phyloP scores from a whole-genome alignment of 2,888 invertebrate genomes.

The Andrena chrysosceles region DNA sequence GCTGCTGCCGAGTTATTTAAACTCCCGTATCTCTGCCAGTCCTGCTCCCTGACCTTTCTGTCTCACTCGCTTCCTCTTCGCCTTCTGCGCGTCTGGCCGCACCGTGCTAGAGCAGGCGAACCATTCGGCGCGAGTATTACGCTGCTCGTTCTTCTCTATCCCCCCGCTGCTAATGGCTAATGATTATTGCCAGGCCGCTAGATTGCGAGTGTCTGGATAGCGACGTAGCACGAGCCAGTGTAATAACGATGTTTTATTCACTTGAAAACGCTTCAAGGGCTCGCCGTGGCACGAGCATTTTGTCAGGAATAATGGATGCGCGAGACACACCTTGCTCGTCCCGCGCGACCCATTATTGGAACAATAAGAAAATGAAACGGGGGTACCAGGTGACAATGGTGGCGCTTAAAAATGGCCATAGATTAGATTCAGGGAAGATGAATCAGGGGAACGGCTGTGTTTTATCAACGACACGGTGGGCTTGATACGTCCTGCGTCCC shows the following conservation, averaged over 20 bases:
- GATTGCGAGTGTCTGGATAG: slow-evolving; percentile 50
- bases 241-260: slow-evolving; percentile 57
- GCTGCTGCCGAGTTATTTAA: slow-evolving; percentile 74
- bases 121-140: slow-evolving; percentile 41
- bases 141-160: slow-evolving; percentile 51
- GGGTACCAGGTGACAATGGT: neutral
- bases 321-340: neutral
- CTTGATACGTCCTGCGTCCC: neutral
- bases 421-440: neutral
- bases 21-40: slow-evolving; percentile 74
- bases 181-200: slow-evolving; percentile 63
- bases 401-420: slow-evolving; percentile 15
- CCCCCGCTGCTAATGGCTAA: slow-evolving; percentile 59
- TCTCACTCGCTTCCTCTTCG: slow-evolving; percentile 17
- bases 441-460: neutral
- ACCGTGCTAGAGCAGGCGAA: slow-evolving; percentile 6
- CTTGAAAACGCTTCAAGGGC: slow-evolving; percentile 27
- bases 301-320: slow-evolving; percentile 31
- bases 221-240: slow-evolving; percentile 13
- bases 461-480: neutral
- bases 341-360: neutral
- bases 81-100: neutral
- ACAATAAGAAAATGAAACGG: slow-evolving; percentile 10
- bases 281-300: slow-evolving; percentile 16
- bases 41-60: slow-evolving; percentile 31